Base-by-base conservation (phyloP, 1,140 invertebrate species). In the Calliphora vicina region DNA sequence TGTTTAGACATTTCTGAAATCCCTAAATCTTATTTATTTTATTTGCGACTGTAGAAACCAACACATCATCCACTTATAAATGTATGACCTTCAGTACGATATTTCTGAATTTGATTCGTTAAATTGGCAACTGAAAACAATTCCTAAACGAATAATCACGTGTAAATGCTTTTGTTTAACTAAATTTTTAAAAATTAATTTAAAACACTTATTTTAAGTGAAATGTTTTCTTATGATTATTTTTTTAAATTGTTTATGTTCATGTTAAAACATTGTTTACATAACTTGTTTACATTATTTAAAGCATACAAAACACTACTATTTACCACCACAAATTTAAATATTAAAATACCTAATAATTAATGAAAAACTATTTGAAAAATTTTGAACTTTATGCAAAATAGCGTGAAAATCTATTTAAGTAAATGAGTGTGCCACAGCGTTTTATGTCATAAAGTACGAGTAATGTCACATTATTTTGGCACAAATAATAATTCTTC, bases 351-450 rank as follows among this genome's bases (percentile, higher is more conserved):
- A 35, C 1, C 35, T 10, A 35, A 35, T 35, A 35, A 35, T 35
- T 35, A 35, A 35, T 35, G 35, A 35, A 35, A 35, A 35, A 35
- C 35, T 35, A 50, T 50, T 67, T 67, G 10, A 67, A 20, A 25
- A 25, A 23, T 25, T 67, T 67, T 67, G 61, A 67, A 67, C 61
- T 67, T 67, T 67, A 67, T 67, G n/a, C 61, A 67, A 23, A 67
- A 67, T 67, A 67, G 20, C 61, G 61, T 67, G n/a, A 67, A 67
- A 67, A 67, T 23, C 61, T 23, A 6, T 17, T 17, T 57, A 15
- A 17, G 17, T n/a, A 17, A 57, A 57, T 57, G 15, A 25, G 61
- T 67, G n/a, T 9, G n/a, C n/a, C n/a, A 23, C 6, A 23, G 10
- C 50, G 1, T 61, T 23, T 25, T 23, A 23, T 67, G n/a, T 17